Percentiles rank a stretch among this genome's conserved stretches.
Evolutionary conservation across 2,797 vertebrate species (phyloP).

Genomic region (Chloroceryle amazona): DNA sequence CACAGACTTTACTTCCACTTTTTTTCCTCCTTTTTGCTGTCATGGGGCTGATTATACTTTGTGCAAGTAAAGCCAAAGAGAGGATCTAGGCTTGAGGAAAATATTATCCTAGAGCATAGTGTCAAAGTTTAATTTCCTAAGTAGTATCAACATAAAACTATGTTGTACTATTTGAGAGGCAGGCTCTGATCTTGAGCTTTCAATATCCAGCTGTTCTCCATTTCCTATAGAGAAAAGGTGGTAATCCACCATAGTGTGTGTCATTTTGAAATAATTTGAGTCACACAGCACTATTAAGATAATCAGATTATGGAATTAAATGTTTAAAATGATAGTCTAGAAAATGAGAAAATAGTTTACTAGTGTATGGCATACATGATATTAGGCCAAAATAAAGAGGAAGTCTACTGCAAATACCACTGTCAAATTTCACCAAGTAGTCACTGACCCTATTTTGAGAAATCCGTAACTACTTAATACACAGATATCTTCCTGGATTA

Average conservation of each 20-base stretch:
- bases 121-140: slow-evolving; percentile 2
- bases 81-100: neutral
- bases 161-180: neutral
- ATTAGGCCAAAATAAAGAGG: neutral
- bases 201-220: neutral
- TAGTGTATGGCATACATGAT: neutral
- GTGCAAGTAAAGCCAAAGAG: neutral
- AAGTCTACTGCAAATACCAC: neutral
- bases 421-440: neutral
- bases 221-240: neutral
- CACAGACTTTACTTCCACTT: neutral
- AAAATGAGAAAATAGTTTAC: neutral
- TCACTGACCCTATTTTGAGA: neutral
- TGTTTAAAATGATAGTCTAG: neutral
- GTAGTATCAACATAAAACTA: neutral
- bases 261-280: neutral
- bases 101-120: neutral
- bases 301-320: neutral
- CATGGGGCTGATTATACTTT: neutral
- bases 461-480: neutral
- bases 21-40: neutral
- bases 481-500: neutral
- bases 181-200: neutral
- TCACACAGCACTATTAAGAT: neutral
- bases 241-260: neutral